phyloP scores from a whole-genome alignment of 2,113 vertebrate genomes.

The Epinephelus moara region DNA sequence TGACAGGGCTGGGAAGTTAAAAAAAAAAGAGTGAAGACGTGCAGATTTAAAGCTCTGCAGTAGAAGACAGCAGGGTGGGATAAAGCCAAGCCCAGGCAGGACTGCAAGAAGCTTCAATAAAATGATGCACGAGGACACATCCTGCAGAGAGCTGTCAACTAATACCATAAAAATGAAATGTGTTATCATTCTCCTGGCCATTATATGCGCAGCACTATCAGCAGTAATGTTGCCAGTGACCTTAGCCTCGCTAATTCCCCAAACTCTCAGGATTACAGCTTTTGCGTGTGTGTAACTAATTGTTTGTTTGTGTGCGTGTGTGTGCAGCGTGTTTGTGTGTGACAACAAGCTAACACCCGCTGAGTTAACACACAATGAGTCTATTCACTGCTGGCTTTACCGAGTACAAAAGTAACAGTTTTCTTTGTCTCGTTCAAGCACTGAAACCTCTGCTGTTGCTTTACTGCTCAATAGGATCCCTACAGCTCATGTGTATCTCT shows the following conservation, averaged over 20 bases:
- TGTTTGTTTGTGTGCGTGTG: conserved; percentile 24
- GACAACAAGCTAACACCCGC: conserved; percentile 15
- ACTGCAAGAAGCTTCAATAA: conserved; percentile 34
- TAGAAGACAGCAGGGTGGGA: conserved; percentile 26
- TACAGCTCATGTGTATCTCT: not conserved
- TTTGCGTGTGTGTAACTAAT: conserved; percentile 35
- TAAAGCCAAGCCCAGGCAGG: conserved; percentile 17
- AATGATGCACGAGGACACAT: conserved; percentile 12
- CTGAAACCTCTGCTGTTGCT: conserved; percentile 32
- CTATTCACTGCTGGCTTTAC: conserved; percentile 38
- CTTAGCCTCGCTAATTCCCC: conserved; percentile 35
- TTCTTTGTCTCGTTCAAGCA: conserved; percentile 36
- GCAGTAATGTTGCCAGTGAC: conserved; percentile 35
- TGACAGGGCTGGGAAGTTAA: conserved; percentile 29
- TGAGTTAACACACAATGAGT: conserved; percentile 40
- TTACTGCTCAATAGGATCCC: conserved; percentile 20
- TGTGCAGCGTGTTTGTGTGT: conserved; percentile 23
- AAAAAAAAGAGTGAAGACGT: conserved; percentile 41
- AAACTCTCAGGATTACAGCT: conserved; percentile 45
- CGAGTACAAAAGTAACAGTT: conserved; percentile 34
- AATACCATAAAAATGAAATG: conserved; percentile 46
- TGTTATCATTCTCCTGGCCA: conserved; percentile 37
- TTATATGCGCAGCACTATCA: conserved; percentile 28
- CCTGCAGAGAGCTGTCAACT: conserved; percentile 45
- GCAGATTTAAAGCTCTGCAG: conserved; percentile 33